phyloP scores from a whole-genome alignment of 2,797 vertebrate genomes.

The Argyrosomus regius region DNA sequence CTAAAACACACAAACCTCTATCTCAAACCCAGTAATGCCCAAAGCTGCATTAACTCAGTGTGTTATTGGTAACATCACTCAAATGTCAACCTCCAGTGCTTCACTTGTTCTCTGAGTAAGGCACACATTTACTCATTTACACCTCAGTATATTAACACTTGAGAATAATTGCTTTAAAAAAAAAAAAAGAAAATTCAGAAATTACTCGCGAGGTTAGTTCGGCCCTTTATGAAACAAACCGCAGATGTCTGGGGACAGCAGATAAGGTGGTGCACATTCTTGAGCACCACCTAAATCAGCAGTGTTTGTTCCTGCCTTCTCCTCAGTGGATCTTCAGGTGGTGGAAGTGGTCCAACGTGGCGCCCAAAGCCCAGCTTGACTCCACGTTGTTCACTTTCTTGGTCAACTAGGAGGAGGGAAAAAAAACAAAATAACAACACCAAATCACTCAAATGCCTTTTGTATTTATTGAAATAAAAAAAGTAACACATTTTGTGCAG shows the following conservation, averaged over 20 bases:
- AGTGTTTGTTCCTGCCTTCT: slow-evolving; percentile 29
- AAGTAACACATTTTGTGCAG: slow-evolving; percentile 24
- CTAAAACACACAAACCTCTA: slow-evolving; percentile 36
- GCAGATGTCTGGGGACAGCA: slow-evolving; percentile 21
- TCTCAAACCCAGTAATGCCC: slow-evolving; percentile 17
- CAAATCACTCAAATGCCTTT: slow-evolving; percentile 75
- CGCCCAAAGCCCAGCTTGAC: slow-evolving; percentile 97
- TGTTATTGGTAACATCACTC: slow-evolving; percentile 45
- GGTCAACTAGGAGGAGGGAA: slow-evolving; percentile 84
- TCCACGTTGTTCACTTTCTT: slow-evolving; percentile 97
- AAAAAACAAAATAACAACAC: slow-evolving; percentile 23
- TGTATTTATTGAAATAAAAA: slow-evolving; percentile 81
- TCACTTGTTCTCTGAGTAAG: slow-evolving; percentile 30
- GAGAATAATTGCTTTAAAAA: slow-evolving; percentile 45
- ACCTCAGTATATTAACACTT: slow-evolving; percentile 54
- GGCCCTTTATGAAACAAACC: slow-evolving; percentile 21
- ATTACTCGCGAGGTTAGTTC: slow-evolving; percentile 42
- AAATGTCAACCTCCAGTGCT: slow-evolving; percentile 40
- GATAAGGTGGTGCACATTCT: slow-evolving; percentile 44
- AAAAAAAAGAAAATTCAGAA: slow-evolving; percentile 22
- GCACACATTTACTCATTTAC: slow-evolving; percentile 43
- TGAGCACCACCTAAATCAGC: slow-evolving; percentile 41
- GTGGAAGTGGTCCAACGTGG: slow-evolving; percentile 92
- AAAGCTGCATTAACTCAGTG: slow-evolving; percentile 35
- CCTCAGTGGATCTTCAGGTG: slow-evolving; percentile 87